These are phyloP conservation scores for Lepidurus couesii DNA, from an alignment of 1,140 invertebrate species.

Conservation along the genomic window DNA sequence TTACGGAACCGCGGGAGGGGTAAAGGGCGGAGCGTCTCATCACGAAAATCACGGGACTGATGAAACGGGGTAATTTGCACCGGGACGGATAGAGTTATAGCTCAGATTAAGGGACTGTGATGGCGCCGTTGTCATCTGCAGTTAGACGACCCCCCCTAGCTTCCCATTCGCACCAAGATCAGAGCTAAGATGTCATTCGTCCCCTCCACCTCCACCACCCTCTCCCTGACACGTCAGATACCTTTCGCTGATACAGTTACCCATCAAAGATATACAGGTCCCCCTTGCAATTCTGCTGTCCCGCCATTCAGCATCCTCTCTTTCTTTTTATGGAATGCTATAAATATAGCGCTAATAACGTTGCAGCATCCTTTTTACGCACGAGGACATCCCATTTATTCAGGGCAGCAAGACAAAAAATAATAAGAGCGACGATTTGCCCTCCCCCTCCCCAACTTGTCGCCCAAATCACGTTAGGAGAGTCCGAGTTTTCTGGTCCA, in stretches of 20 bases:
- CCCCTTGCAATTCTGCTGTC: not conserved
- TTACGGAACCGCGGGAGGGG: not conserved
- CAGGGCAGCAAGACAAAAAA: no score
- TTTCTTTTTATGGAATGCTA: not conserved
- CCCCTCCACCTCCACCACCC: not conserved
- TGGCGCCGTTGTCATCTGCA: conserved; percentile 8
- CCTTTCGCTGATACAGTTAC: conserved; percentile 7
- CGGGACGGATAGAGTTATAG: conserved; percentile 2
- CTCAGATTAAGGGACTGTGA: conserved; percentile 15
- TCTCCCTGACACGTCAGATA: not conserved
- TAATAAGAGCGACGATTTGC: not conserved
- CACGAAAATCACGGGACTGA: conserved; percentile 15
- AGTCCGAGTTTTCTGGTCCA: conserved; percentile 1
- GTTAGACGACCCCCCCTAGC: conserved; percentile 12
- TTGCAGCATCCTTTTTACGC: no score
- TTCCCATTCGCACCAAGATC: not conserved
- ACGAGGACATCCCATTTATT: no score
- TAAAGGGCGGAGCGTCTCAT: not conserved
- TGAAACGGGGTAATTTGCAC: conserved; percentile 10
- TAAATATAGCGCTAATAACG: conserved; percentile 4
- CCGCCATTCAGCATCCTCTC: not conserved
- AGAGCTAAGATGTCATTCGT: not conserved
- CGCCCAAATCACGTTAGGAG: conserved; percentile 9
- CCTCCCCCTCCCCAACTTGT: not conserved
- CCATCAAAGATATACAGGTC: not conserved